Evolutionary conservation across 2,888 invertebrate genomes (phyloP).

Genomic region (Abrostola tripartita): DNA sequence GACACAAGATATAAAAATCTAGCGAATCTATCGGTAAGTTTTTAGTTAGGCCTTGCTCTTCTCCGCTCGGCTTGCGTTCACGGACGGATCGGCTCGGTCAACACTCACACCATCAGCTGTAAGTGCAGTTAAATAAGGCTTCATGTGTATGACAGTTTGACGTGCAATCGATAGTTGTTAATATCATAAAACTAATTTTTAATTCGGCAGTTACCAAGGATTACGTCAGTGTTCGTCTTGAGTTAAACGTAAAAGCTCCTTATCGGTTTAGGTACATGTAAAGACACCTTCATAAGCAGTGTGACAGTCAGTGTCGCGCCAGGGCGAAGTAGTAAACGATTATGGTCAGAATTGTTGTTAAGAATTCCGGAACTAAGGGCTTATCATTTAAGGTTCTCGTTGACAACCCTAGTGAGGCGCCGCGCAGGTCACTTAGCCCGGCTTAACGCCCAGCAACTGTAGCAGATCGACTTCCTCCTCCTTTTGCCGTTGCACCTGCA

Average conservation of each 20-base stretch:
- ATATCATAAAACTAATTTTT: neutral
- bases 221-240: too few relatives aligned
- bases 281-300: too few relatives aligned
- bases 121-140: conserved; percentile 32
- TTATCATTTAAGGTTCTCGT: conserved; percentile 3
- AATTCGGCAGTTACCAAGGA: neutral
- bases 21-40: conserved; percentile 35
- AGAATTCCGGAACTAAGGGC: neutral
- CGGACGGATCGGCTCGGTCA: conserved; percentile 43
- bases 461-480: conserved; percentile 35
- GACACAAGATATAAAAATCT: conserved; percentile 48
- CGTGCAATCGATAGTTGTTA: too few relatives aligned
- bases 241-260: too few relatives aligned
- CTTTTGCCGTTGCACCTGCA: conserved; percentile 56
- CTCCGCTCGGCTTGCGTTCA: conserved; percentile 34
- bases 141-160: conserved; percentile 2
- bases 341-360: neutral
- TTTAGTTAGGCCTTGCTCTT: conserved; percentile 51
- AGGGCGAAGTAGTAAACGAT: neutral
- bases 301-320: too few relatives aligned
- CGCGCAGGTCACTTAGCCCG: neutral
- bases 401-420: conserved; percentile 16
- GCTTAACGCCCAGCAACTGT: conserved; percentile 29
- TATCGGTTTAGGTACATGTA: too few relatives aligned
- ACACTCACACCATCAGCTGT: conserved; percentile 33